These are phyloP conservation scores for Lymantria dispar DNA, from an alignment of 2,888 invertebrate species.

Conservation along the genomic window DNA sequence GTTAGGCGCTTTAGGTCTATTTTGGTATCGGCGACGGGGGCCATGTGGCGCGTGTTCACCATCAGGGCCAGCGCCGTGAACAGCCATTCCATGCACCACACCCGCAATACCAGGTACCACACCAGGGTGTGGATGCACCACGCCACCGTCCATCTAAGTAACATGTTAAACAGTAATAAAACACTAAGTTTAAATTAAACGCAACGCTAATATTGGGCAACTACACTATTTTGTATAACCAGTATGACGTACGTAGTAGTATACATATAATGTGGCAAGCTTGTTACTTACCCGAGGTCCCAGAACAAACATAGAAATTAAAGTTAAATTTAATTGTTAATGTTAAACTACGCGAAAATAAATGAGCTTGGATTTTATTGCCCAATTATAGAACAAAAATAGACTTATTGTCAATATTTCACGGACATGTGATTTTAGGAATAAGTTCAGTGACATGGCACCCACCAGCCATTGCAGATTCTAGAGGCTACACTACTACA, in stretches of 20 bases:
- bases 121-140: constrained; percentile 64
- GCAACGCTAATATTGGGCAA: background rate
- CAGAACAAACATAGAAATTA: constrained; percentile 19
- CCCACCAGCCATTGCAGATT: constrained; percentile 47
- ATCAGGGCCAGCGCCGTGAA: constrained; percentile 69
- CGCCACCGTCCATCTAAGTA: constrained; percentile 67
- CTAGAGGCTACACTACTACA: too few relatives aligned
- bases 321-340: background rate
- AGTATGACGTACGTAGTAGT: background rate
- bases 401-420: background rate
- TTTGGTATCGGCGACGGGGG: constrained; percentile 69
- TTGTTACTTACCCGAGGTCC: constrained; percentile 21
- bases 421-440: background rate
- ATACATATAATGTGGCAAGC: background rate
- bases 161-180: background rate
- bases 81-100: constrained; percentile 67
- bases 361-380: background rate
- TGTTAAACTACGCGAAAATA: background rate
- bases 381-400: background rate
- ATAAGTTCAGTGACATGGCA: constrained; percentile 69
- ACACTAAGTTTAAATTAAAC: background rate
- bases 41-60: constrained; percentile 69
- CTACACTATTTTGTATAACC: background rate
- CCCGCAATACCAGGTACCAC: constrained; percentile 63
- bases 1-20: constrained; percentile 66